Evolutionary conservation across 2,797 vertebrate species (phyloP).

Genomic region (Psittacula derbiana): DNA sequence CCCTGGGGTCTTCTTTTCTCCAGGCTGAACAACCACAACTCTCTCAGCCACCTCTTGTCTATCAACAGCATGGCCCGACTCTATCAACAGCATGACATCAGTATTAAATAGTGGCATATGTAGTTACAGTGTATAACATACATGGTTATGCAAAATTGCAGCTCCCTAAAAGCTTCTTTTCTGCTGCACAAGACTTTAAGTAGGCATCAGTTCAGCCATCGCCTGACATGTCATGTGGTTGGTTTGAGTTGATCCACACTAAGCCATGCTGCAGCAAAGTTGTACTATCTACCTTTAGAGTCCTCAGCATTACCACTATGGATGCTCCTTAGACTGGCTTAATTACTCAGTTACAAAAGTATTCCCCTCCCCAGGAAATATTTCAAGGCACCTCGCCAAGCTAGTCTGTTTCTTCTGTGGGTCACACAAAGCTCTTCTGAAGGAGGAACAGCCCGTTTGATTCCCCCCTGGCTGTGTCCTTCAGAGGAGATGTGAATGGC

Average conservation of each 20-base stretch:
- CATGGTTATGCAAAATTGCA: not conserved
- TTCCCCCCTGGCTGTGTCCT: not conserved
- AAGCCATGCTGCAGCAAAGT: not conserved
- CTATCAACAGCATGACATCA: not conserved
- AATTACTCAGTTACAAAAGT: not conserved
- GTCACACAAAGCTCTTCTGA: not conserved
- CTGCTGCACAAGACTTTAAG: not conserved
- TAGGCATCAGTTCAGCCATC: not conserved
- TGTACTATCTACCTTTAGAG: not conserved
- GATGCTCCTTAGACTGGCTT: not conserved
- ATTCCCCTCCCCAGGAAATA: not conserved
- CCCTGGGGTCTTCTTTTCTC: not conserved
- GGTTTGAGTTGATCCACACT: fast-evolving
- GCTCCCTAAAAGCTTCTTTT: conserved; percentile 22
- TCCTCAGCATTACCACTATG: not conserved
- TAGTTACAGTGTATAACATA: not conserved
- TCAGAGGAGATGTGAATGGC: not conserved
- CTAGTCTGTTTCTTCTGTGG: not conserved
- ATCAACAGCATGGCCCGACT: not conserved
- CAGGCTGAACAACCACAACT: not conserved
- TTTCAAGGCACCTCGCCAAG: not conserved
- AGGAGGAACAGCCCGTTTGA: not conserved
- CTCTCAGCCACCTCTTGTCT: not conserved
- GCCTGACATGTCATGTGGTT: not conserved
- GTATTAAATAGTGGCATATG: not conserved